These are phyloP conservation scores for Lithodes maja DNA, from an alignment of 2,888 invertebrate genomes.

Conservation along the genomic window DNA sequence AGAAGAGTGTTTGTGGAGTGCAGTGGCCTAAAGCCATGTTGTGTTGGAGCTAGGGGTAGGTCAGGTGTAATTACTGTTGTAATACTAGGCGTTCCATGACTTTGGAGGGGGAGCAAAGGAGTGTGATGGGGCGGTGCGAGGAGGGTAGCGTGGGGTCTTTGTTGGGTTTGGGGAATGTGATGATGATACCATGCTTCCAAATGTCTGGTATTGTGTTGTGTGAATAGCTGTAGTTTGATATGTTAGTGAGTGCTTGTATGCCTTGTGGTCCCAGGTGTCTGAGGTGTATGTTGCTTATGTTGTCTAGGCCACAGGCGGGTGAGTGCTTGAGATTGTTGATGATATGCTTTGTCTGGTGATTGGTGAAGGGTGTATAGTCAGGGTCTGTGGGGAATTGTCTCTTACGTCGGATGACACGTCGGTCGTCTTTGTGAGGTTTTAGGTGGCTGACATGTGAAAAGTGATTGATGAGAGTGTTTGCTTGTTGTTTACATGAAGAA, in stretches of 20 bases:
- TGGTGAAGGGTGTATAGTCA: constrained; percentile 16
- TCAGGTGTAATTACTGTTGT: constrained; percentile 17
- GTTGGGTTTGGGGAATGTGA: constrained; percentile 31
- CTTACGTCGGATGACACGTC: constrained; percentile 14
- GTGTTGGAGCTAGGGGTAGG: constrained; percentile 68
- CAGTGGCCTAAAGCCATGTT: constrained; percentile 72
- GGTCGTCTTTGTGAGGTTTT: constrained; percentile 9
- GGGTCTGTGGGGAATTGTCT: constrained; percentile 23
- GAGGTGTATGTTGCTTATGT: constrained; percentile 43
- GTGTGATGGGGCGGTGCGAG: constrained; percentile 72
- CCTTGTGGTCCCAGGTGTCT: constrained; percentile 30
- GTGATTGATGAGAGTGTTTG: constrained; percentile 40
- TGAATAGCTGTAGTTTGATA: constrained; percentile 29
- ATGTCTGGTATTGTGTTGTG: not conserved
- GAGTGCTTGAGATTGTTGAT: constrained; percentile 39
- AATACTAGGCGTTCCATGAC: constrained; percentile 70
- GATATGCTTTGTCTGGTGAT: constrained; percentile 26
- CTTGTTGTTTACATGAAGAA: constrained; percentile 21
- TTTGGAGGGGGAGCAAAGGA: constrained; percentile 71
- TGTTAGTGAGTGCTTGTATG: constrained; percentile 39
- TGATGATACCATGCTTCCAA: constrained; percentile 16
- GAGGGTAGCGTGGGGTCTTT: constrained; percentile 31
- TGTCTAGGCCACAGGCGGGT: constrained; percentile 27
- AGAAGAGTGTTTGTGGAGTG: constrained; percentile 73
- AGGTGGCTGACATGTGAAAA: constrained; percentile 31